Conservation (phyloP, 2,888 invertebrate genomes). For the Drosophila demipolita region DNA sequence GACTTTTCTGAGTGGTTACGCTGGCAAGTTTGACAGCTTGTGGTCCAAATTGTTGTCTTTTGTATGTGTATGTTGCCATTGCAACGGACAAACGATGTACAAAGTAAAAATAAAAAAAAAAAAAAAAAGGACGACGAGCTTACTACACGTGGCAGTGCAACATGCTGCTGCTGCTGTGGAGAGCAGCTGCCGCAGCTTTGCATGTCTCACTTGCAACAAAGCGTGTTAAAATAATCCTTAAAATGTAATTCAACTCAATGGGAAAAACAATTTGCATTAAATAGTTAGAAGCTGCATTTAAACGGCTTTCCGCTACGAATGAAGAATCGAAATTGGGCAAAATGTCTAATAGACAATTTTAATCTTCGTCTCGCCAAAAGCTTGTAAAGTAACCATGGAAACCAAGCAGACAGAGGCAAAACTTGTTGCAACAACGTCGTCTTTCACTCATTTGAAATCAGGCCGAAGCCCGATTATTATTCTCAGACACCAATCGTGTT, state of each 20-base stretch:
- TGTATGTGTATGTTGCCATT: neutral
- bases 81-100: constrained; percentile 20
- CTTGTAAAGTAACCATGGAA: neutral
- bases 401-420: neutral
- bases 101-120: neutral
- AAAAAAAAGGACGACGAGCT: neutral
- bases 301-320: neutral
- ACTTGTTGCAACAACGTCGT: neutral
- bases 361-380: constrained; percentile 2
- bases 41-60: neutral
- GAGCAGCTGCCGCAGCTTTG: constrained; percentile 6
- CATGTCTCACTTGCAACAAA: constrained; percentile 25
- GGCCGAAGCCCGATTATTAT: neutral
- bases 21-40: constrained; percentile 4
- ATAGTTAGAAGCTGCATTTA: constrained; percentile 54
- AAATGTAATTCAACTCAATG: constrained; percentile 32
- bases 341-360: neutral
- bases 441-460: neutral
- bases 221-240: constrained; percentile 31
- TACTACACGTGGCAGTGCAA: constrained; percentile 1
- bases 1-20: neutral
- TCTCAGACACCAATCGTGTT: too few relatives aligned
- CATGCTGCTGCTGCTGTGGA: neutral
- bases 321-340: neutral
- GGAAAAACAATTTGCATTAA: constrained; percentile 31